phyloP scores from a whole-genome alignment of 1,140 invertebrate species.

The Mactra quadrangularis region DNA sequence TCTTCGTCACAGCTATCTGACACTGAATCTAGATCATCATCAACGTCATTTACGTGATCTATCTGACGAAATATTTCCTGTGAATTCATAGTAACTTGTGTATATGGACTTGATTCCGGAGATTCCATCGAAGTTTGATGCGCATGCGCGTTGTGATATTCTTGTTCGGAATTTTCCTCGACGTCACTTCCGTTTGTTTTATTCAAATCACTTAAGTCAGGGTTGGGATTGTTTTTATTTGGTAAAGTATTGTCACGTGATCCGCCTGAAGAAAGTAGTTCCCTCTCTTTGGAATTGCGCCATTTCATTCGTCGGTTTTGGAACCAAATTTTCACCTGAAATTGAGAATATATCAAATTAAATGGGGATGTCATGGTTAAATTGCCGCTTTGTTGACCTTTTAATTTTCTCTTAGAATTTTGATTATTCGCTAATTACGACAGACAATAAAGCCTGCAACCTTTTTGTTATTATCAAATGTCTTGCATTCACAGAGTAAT shows the following conservation, averaged over 20 bases:
- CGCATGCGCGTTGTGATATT: slow-evolving; percentile 36
- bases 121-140: slow-evolving; percentile 28
- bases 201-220: slow-evolving; percentile 95
- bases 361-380: not conserved
- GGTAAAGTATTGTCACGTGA: slow-evolving; percentile 97
- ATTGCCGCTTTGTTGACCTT: too few relatives aligned
- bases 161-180: slow-evolving; percentile 43
- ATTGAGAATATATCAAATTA: slow-evolving; percentile 40
- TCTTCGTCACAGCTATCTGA: slow-evolving; percentile 71
- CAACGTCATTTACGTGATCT: slow-evolving; percentile 63
- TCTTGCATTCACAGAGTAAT: too few relatives aligned
- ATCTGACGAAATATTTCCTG: slow-evolving; percentile 61
- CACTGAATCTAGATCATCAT: slow-evolving; percentile 63
- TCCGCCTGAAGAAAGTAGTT: slow-evolving; percentile 94
- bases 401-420: too few relatives aligned
- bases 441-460: too few relatives aligned
- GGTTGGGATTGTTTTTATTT: slow-evolving; percentile 98
- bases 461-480: too few relatives aligned
- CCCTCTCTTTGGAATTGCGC: slow-evolving; percentile 97
- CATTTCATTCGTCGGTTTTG: slow-evolving; percentile 85
- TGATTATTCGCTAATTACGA: too few relatives aligned
- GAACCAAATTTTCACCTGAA: slow-evolving; percentile 84
- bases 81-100: slow-evolving; percentile 61
- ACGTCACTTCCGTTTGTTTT: slow-evolving; percentile 62
- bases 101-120: slow-evolving; percentile 59